Evolutionary conservation across 1,140 invertebrate species (phyloP).

Genomic region (Drosophila aff.): DNA sequence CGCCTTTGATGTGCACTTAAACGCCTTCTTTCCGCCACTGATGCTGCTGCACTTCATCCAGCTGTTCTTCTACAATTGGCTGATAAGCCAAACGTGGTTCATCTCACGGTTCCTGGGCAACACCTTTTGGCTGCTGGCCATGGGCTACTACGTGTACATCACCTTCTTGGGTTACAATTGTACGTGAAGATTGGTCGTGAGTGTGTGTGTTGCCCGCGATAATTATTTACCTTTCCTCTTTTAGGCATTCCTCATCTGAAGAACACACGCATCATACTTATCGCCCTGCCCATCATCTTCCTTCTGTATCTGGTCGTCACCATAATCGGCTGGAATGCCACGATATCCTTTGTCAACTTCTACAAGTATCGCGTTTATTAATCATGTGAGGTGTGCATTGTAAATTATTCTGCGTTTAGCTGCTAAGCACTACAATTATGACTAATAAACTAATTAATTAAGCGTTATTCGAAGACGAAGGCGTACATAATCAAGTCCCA

Average conservation of each 20-base stretch:
- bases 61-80: slow-evolving; percentile 93
- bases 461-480: slow-evolving; percentile 37
- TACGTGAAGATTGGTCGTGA: slow-evolving; percentile 86
- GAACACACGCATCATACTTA: slow-evolving; percentile 94
- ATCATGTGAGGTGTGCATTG: slow-evolving; percentile 44
- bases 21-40: slow-evolving; percentile 97
- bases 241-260: slow-evolving; percentile 95
- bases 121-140: slow-evolving; percentile 96
- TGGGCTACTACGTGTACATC: slow-evolving; percentile 98
- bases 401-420: slow-evolving; percentile 76
- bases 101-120: slow-evolving; percentile 95
- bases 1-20: slow-evolving; percentile 99
- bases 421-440: slow-evolving; percentile 55
- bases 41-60: slow-evolving; percentile 97
- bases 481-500: neutral
- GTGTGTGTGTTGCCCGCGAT: neutral
- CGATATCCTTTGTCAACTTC: slow-evolving; percentile 91
- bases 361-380: slow-evolving; percentile 90
- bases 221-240: slow-evolving; percentile 73
- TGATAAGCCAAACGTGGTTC: slow-evolving; percentile 91
- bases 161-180: slow-evolving; percentile 99
- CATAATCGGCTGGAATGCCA: slow-evolving; percentile 89
- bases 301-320: slow-evolving; percentile 93
- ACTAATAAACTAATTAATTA: slow-evolving; percentile 66
- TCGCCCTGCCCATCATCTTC: slow-evolving; percentile 92